Percentiles rank a stretch among this genome's conserved stretches.
Conservation (phyloP, 2,888 invertebrate genomes). For the Cotesia congregata region DNA sequence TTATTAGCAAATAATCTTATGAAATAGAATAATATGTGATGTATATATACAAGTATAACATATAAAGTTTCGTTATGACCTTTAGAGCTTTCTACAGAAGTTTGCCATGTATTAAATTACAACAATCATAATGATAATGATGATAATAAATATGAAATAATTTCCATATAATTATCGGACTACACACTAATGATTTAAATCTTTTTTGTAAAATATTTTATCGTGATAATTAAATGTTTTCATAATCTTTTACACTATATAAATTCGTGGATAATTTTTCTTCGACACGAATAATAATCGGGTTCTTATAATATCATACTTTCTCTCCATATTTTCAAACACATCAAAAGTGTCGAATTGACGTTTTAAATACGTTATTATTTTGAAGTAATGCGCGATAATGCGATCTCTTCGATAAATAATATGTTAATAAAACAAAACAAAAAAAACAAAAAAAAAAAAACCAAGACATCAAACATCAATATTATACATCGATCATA, state of each 20-base stretch:
- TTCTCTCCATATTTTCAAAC: background rate
- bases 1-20: background rate
- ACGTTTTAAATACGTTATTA: background rate
- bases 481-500: background rate
- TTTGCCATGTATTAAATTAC: background rate
- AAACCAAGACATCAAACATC: background rate
- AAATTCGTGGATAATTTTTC: background rate
- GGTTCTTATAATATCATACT: background rate
- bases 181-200: background rate
- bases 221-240: background rate
- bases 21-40: background rate
- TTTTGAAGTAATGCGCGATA: background rate
- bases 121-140: background rate
- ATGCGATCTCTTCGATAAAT: background rate
- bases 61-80: background rate
- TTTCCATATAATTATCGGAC: background rate
- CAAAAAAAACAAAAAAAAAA: background rate
- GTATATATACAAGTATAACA: background rate
- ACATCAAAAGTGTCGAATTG: background rate
- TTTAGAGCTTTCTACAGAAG: background rate
- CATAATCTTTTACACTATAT: background rate
- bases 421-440: background rate
- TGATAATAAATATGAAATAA: background rate
- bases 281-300: constrained; percentile 1
- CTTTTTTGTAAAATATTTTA: background rate